phyloP scores from a whole-genome alignment of 2,888 invertebrate genomes.

The Brenthis hecate region DNA sequence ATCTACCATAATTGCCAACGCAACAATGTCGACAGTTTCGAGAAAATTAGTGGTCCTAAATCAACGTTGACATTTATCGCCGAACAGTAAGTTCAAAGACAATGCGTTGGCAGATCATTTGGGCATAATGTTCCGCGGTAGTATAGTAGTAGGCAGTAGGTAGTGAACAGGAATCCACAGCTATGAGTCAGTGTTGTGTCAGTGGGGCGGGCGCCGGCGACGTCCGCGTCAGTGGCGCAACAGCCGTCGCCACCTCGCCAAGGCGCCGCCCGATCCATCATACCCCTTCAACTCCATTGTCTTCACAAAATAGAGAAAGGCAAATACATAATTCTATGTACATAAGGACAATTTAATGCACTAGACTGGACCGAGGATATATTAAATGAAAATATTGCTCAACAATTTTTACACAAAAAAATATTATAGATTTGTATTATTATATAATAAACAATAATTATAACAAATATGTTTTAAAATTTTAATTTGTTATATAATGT shows the following conservation, averaged over 20 bases:
- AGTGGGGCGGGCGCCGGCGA: slow-evolving; percentile 53
- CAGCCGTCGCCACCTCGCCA: slow-evolving; percentile 41
- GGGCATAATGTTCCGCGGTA: slow-evolving; percentile 70
- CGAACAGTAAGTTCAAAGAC: slow-evolving; percentile 75
- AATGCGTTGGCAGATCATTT: slow-evolving; percentile 79
- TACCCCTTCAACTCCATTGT: slow-evolving; percentile 47
- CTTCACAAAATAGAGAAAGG: slow-evolving; percentile 39
- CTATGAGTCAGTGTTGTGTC: slow-evolving; percentile 70
- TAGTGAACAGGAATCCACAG: slow-evolving; percentile 69
- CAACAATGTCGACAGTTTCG: slow-evolving; percentile 45
- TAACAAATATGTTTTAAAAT: too few relatives aligned
- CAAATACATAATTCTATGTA: slow-evolving; percentile 22
- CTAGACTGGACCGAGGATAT: too few relatives aligned
- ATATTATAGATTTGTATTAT: too few relatives aligned
- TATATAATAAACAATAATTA: too few relatives aligned
- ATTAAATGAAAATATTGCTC: background rate
- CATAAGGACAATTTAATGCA: slow-evolving; percentile 3
- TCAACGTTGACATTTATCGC: slow-evolving; percentile 70
- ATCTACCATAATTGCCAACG: slow-evolving; percentile 23
- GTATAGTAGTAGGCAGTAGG: slow-evolving; percentile 53
- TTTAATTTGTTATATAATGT: too few relatives aligned
- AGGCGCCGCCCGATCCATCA: slow-evolving; percentile 40
- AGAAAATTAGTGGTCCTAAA: slow-evolving; percentile 58
- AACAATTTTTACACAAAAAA: too few relatives aligned
- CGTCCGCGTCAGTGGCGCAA: slow-evolving; percentile 48